Evolutionary conservation across 2,113 vertebrate genomes (phyloP), one percentile per base, ranked within the genome.

Genomic region (Pyrgilauda ruficollis): DNA sequence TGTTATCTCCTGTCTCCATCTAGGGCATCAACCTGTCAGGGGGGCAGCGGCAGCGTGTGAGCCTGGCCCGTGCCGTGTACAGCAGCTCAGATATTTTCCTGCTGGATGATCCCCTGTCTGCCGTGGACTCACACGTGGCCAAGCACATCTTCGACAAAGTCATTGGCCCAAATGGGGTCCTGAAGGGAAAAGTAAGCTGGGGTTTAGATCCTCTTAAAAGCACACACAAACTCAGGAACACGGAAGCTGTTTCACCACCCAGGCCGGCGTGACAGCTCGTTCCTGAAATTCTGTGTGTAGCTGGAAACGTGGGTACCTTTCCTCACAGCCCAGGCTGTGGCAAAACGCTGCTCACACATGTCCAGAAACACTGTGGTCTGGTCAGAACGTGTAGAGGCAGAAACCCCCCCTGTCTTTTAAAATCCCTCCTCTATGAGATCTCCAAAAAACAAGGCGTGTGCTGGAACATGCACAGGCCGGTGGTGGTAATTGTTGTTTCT

Each of bases 21-120:
- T 97, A 99, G 99, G 99, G 99, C 69, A 99, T 99, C 93, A 99
- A 99, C 96, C 98, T 99, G 35, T 99, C 99, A 0, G 99, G 99
- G 7, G 99, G 99, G 12, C 99, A 99, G 98, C 98, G 98, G 78
- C 99, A 99, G 97, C 97, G 99, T 8, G 98, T 99, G 89, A 99
- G 99, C 89, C 94, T 99, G 35, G 99, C 99, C 35, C 98, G 99
- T 6, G 99, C 99, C 1, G 98, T 99, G 66, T 99, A 99, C 97
- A 99, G 98, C 19, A 96, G 98, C 20, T 92, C 99, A 0, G 99
- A 99, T 8, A 89, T 99, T 41, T 99, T 99, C 94, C 98, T 99
- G 21, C 96, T 99, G 91, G 99, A 99, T 3, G 99, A 99, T 81
- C 99, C 99, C 6, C 98, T 99, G 46, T 99, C 99, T 0, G 99